Base-by-base conservation (phyloP, 2,113 vertebrate genomes). In the Copsychus sechellarum region DNA sequence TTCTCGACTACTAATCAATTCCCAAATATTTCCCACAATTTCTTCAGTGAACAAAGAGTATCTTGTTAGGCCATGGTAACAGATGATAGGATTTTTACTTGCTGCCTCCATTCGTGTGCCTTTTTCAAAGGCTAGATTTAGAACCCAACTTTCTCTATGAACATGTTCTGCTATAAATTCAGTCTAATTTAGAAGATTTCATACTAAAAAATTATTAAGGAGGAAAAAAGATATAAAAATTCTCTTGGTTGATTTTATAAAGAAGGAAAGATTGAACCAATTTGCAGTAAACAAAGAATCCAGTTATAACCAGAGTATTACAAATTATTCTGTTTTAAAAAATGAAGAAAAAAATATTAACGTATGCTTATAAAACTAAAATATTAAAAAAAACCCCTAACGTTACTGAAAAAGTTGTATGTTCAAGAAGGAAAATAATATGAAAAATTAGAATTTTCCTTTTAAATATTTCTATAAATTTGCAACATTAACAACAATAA, bases 401-500 rank as follows among this genome's bases (percentile, higher is more conserved):
- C 3, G 18, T 56, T 53, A 38, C 11, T 34, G 6, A 22, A 74
- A 67, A 47, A 40, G 4, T 12, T 22, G 1, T 33, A 14, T 14
- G 7, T 22, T 54, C 14, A 88, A 86, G n/a, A 74, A 76, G 87
- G 1, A 0, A 70, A 78, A 26, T 8, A 69, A 13, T 18, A 22
- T 3, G 23, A 43, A 85, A 72, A 56, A 33, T 13, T 17, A 5
- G 0, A 11, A 5, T 29, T 78, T 15, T 38, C 5, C 1, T 87
- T 60, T 67, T 19, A 34, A 86, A 34, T 56, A 54, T 10, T 23
- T 73, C 20, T 40, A 25, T 54, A 64, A 24, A 28, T 16, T 13
- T 34, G 3, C 6, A 73, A 60, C 2, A n/a, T 5, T 7, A 51
- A 2, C 2, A 28, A 24, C 3, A 50, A 38, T 1, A 36, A 53